Evolutionary conservation across 1,140 invertebrate species (phyloP), one percentile per base, ranked within the genome.

Genomic region (Zaprionus capensis): DNA sequence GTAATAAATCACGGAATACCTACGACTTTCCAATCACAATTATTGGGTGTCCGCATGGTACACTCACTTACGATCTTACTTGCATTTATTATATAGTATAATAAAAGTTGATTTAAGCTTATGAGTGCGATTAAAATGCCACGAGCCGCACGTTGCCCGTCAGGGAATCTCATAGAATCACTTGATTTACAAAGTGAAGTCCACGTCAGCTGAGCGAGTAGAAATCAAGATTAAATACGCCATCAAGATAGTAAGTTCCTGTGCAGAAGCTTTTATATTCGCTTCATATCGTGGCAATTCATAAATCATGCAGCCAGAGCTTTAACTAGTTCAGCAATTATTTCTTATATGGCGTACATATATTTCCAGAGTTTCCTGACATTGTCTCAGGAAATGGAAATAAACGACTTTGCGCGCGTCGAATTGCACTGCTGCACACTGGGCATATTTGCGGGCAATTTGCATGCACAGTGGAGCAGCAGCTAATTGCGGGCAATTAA

Each of bases 401-500:
- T 55, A 53, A 51, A 64, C 44, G 20, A 20, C 28, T 38, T 6
- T 51, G 14, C 28, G 9, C 20, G 46, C 12, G 17, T 7, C 44
- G 44, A n/a, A 22, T 34, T 34, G 9, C 17, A 22, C 44, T 20
- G 17, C 44, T 20, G 44, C 7, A 22, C 20, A 41, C 5, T 41
- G 38, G 15, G 38, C 38, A 7, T n/a, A 6, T 41, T 41, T n/a
- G 38, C 6, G 38, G 11, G 34, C n/a, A 51, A 59, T 77, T 84
- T 77, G 55, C 81, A 71, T 64, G 61, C 51, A 26, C 51, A 58
- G 46, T 67, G 44, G 44, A 31, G 14, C 44, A 73, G 15, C n/a
- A 11, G 26, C 78, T 81, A 85, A 78, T 71, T 67, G 61, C 41
- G 55, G 5, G 67, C 76, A 67, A 79, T 76, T 73, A 79, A 71